phyloP scores from a whole-genome alignment of 1,140 invertebrate species.

The Papilio polyxenes region DNA sequence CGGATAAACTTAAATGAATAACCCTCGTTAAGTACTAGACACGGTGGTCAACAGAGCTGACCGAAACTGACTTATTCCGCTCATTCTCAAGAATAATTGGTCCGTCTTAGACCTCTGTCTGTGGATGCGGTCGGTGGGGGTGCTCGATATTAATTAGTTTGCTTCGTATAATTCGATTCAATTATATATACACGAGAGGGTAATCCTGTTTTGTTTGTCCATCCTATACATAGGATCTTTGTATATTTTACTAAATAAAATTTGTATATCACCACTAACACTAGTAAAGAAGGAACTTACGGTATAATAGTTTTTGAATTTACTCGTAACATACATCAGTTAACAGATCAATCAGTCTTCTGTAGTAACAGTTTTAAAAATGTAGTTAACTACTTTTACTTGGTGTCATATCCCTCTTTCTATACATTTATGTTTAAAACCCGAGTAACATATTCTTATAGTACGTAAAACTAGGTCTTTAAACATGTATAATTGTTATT shows the following conservation, averaged over 20 bases:
- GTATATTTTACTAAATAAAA: background rate
- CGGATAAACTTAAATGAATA: conserved; percentile 51
- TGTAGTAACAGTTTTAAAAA: too few species aligned
- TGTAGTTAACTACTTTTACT: too few species aligned
- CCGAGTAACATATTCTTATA: background rate
- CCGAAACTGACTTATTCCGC: conserved; percentile 56
- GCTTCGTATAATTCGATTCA: conserved; percentile 54
- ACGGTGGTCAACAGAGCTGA: conserved; percentile 54
- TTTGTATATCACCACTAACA: background rate
- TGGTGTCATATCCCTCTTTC: too few species aligned
- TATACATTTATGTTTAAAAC: too few species aligned
- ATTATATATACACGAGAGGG: conserved; percentile 31
- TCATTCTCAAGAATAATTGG: conserved; percentile 56
- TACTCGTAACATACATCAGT: too few species aligned
- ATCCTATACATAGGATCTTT: background rate
- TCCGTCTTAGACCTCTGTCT: conserved; percentile 47
- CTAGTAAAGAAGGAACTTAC: too few species aligned
- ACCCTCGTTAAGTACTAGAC: conserved; percentile 53
- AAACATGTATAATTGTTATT: conserved; percentile 37
- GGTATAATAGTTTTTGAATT: too few species aligned
- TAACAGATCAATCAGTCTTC: too few species aligned
- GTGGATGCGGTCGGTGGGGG: conserved; percentile 44
- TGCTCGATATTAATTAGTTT: conserved; percentile 59
- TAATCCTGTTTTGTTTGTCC: conserved; percentile 35
- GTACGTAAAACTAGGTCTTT: background rate